A percentile compares a stretch with the other conserved stretches of the same genome.
These are phyloP conservation scores for Rhizomys pruinosus DNA, from an alignment of 2,113 vertebrate species.

Conservation along the genomic window DNA sequence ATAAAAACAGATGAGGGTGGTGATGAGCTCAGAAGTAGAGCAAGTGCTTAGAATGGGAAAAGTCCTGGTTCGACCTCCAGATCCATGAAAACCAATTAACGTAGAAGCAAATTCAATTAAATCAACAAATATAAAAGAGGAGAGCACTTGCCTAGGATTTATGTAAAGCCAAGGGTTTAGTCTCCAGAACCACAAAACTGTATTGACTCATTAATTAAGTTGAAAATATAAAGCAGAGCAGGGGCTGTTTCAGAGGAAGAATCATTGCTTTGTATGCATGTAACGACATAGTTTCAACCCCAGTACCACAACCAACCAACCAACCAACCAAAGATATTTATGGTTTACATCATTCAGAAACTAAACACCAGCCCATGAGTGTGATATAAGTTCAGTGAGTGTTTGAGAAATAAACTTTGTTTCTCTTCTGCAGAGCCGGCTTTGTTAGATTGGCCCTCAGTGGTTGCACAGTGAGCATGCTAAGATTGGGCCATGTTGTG, in stretches of 20 bases:
- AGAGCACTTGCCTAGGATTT: neutral
- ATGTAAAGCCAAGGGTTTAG: neutral
- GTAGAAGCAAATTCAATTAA: no score
- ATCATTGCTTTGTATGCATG: neutral
- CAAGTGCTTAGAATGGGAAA: neutral
- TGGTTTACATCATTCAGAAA: neutral
- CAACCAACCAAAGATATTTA: neutral
- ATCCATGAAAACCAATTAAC: neutral
- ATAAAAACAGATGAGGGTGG: neutral
- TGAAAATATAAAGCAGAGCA: neutral
- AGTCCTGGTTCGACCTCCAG: neutral
- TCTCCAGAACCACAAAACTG: neutral
- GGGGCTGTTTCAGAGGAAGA: neutral
- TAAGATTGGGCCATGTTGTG: rapidly evolving
- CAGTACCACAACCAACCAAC: neutral
- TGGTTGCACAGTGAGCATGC: neutral
- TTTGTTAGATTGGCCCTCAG: neutral
- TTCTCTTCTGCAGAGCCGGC: no score
- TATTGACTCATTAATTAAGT: neutral
- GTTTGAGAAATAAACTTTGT: neutral
- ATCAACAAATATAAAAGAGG: neutral
- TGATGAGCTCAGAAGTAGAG: neutral
- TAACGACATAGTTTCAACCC: neutral
- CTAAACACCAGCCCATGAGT: neutral
- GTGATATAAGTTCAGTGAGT: neutral